Conservation (phyloP, 2,797 vertebrate genomes). For the Anabas testudineus region DNA sequence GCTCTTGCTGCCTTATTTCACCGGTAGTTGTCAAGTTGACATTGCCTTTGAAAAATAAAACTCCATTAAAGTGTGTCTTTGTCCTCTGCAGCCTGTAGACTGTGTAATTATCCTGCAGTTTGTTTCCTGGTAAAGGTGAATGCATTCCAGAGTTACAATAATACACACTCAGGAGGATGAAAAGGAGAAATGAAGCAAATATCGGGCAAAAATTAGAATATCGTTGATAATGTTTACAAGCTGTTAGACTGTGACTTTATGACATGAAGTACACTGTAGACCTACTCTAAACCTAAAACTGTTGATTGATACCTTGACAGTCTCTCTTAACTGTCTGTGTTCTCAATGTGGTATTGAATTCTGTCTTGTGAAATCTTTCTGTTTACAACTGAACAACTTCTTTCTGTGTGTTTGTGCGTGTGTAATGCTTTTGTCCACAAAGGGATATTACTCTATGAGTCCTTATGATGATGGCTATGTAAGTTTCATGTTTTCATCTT, state of each 20-base stretch:
- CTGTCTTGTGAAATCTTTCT: slow-evolving; percentile 50
- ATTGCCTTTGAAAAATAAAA: slow-evolving; percentile 17
- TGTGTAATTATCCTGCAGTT: neutral
- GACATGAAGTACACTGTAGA: neutral
- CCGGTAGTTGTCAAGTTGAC: neutral
- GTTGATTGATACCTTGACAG: neutral
- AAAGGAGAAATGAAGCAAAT: neutral
- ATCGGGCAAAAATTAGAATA: neutral
- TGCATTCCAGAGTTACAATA: slow-evolving; percentile 25
- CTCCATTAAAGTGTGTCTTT: neutral
- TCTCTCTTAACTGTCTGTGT: slow-evolving; percentile 31
- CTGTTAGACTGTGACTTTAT: neutral
- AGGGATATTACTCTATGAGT: slow-evolving; percentile 95
- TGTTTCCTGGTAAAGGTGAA: slow-evolving; percentile 15
- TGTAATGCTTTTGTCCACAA: slow-evolving; percentile 85
- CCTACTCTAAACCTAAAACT: neutral
- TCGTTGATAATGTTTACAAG: neutral
- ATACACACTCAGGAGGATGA: neutral
- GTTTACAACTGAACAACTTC: slow-evolving; percentile 68
- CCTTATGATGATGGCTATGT: slow-evolving; percentile 96
- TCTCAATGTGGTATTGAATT: slow-evolving; percentile 49
- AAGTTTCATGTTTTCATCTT: slow-evolving; percentile 87
- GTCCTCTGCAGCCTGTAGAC: neutral
- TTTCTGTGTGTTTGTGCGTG: slow-evolving; percentile 73
- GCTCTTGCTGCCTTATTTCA: neutral